Percentiles rank a stretch among this genome's conserved stretches.
Evolutionary conservation across 2,797 vertebrate species (phyloP).

Genomic region (Petrocephalus schoutedeni): DNA sequence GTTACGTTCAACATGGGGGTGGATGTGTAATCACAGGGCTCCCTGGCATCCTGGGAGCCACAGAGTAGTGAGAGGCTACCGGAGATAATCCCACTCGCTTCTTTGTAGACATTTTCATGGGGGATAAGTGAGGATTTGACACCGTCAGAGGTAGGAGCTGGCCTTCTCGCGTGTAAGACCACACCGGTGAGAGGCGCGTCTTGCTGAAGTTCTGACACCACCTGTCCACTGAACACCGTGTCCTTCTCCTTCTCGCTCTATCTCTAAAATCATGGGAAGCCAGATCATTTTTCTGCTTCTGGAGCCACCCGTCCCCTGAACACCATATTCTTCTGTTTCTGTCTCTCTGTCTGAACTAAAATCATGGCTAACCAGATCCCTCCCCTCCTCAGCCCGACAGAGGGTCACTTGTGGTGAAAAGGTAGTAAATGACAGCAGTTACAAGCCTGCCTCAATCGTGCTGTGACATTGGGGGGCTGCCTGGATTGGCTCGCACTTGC

Average conservation of each 20-base stretch:
- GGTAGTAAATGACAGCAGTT: background rate
- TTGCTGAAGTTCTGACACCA: background rate
- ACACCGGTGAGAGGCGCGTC: background rate
- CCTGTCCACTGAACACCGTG: background rate
- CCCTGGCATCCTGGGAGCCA: background rate
- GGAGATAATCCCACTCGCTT: slow-evolving; percentile 18
- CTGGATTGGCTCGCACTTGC: background rate
- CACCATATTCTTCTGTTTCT: background rate
- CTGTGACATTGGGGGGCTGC: background rate
- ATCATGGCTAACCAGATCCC: background rate
- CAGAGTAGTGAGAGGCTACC: background rate
- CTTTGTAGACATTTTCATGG: slow-evolving; percentile 1
- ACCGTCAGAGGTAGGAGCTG: slow-evolving; percentile 24
- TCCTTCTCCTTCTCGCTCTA: background rate
- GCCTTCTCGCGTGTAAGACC: background rate
- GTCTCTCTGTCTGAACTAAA: background rate
- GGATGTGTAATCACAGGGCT: slow-evolving; percentile 15
- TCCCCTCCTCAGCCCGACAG: background rate
- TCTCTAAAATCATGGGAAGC: background rate
- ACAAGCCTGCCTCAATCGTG: background rate
- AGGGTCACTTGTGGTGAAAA: background rate
- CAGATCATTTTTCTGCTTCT: background rate
- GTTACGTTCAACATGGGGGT: background rate
- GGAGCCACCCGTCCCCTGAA: background rate
- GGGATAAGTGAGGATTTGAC: slow-evolving; percentile 11